Conservation (phyloP, 2,888 invertebrate genomes). For the Frankliniella intonsa region DNA sequence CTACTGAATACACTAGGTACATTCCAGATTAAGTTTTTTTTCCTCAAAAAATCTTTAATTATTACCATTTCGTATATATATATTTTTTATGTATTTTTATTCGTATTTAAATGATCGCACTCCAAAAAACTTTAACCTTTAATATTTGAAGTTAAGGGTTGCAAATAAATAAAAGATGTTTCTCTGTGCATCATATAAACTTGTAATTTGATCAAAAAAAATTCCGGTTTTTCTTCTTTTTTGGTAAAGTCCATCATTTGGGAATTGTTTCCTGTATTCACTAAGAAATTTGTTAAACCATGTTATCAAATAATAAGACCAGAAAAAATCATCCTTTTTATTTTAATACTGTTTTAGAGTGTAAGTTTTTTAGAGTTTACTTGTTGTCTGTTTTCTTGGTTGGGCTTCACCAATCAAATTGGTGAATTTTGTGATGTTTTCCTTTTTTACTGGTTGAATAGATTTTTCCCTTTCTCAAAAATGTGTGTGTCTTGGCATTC, state of each 20-base stretch:
- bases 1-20: neutral
- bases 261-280: neutral
- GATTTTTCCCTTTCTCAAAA: constrained; percentile 2
- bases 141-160: too few species aligned
- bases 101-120: too few species aligned
- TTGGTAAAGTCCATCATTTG: neutral
- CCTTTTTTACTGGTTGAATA: constrained; percentile 16
- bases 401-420: constrained; percentile 14
- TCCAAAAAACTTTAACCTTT: too few species aligned
- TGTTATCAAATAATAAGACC: neutral
- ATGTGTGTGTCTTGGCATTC: neutral
- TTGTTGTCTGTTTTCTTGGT: constrained; percentile 26
- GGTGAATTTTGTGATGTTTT: constrained; percentile 20
- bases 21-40: too few species aligned
- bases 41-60: too few species aligned
- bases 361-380: constrained; percentile 13
- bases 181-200: too few species aligned
- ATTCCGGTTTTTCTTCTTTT: too few species aligned
- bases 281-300: neutral
- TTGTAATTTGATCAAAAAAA: too few species aligned
- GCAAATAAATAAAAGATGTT: too few species aligned
- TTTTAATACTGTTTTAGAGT: neutral
- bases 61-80: too few species aligned
- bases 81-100: too few species aligned
- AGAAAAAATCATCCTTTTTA: neutral